Evolutionary conservation across 2,113 vertebrate species (phyloP).

Genomic region (Actinemys pallida): DNA sequence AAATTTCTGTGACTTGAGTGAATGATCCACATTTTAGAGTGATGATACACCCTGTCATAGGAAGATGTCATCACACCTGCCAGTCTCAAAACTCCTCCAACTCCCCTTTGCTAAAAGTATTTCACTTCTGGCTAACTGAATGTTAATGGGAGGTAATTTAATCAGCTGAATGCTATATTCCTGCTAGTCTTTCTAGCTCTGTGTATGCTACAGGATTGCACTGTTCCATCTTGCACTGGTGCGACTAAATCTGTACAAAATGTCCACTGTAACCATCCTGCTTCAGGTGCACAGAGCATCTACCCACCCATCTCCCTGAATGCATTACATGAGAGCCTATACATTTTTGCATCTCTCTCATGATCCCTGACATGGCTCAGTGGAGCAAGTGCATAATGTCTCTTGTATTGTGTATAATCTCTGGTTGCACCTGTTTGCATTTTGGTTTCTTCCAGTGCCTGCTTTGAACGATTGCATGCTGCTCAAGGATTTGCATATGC

Average conservation of each 20-base stretch:
- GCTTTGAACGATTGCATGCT: background rate
- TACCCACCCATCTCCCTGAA: background rate
- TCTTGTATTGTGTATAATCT: background rate
- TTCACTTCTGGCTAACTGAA: slow-evolving; percentile 44
- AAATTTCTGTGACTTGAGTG: slow-evolving; percentile 6
- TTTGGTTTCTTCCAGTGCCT: background rate
- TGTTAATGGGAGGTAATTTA: slow-evolving; percentile 47
- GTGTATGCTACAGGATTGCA: background rate
- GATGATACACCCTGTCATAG: background rate
- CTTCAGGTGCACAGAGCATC: background rate
- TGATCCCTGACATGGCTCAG: background rate
- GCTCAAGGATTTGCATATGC: background rate
- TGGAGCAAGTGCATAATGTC: rapidly evolving
- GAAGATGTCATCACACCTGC: slow-evolving; percentile 4
- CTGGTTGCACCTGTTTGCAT: background rate
- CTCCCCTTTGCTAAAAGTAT: slow-evolving; percentile 5
- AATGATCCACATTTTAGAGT: slow-evolving; percentile 4
- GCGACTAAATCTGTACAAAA: background rate
- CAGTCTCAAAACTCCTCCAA: slow-evolving; percentile 15
- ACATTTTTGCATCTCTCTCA: background rate
- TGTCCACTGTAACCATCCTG: background rate
- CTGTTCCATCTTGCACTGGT: background rate
- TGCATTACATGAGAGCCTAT: background rate
- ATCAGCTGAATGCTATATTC: background rate
- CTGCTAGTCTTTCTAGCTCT: background rate